Evolutionary conservation across 2,113 vertebrate genomes (phyloP), one percentile per base, ranked within the genome.

Genomic region (Tragelaphus scriptus): DNA sequence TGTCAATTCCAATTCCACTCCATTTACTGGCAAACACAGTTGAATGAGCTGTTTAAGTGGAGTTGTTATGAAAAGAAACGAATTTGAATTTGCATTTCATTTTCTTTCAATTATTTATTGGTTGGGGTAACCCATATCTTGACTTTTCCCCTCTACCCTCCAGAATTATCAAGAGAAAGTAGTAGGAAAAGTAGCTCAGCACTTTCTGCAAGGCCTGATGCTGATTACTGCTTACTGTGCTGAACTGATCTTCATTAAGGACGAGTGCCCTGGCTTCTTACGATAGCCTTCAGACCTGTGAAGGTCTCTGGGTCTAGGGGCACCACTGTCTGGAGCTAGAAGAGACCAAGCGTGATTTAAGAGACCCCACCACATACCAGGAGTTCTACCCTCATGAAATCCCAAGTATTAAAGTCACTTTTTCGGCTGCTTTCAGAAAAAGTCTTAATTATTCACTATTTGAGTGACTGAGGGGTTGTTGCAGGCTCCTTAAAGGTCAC

Each of bases 31-130:
- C 49, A 77, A 12, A 77, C 65, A 92, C 81, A 97, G 68, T n/a
- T 53, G 90, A 98, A 55, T 51, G 88, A 90, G 21, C 59, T 65
- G 77, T 89, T 92, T 95, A 97, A 98, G 68, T 59, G 84, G 56
- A 26, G 7, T 40, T 92, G 94, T 86, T 96, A 94, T 44, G 68
- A 96, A 97, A 97, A 88, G 63, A 97, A 95, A 96, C 53, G 68
- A 95, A 94, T 90, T 89, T 81, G 82, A 75, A 92, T 98, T 96
- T 96, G 28, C 68, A 80, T 96, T 84, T 32, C 77, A 87, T 80
- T 95, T 90, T 96, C 92, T 96, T 94, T 94, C 94, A 88, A 86
- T 96, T 95, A 97, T 95, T 96, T 98, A 88, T 82, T 77, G 95
- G 86, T 97, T 92, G 59, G 84, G 71, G 92, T 95, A 85, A 65